These are phyloP conservation scores for Malacosoma neustria DNA, from an alignment of 2,888 invertebrate genomes.

Conservation along the genomic window DNA sequence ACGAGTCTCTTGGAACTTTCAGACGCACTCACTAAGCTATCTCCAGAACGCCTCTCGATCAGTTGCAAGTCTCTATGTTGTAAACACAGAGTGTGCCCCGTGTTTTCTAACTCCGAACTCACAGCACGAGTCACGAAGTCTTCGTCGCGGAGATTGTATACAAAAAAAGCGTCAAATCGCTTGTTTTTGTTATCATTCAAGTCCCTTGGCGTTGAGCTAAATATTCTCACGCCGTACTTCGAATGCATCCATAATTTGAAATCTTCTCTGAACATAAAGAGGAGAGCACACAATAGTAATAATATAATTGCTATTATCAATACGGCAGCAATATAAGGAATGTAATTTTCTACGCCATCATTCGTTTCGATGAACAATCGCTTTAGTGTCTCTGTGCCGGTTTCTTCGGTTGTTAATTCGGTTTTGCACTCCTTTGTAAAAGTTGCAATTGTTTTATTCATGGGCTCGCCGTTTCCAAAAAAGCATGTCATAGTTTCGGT, in stretches of 20 bases:
- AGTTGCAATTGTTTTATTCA: constrained; percentile 66
- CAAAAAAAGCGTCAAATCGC: constrained; percentile 90
- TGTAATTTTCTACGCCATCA: constrained; percentile 81
- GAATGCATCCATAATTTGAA: constrained; percentile 87
- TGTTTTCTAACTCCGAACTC: constrained; percentile 83
- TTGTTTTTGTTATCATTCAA: constrained; percentile 78
- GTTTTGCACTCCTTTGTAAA: constrained; percentile 74
- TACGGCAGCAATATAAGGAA: constrained; percentile 82
- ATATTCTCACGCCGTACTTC: constrained; percentile 83
- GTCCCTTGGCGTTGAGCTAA: constrained; percentile 75
- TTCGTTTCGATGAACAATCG: constrained; percentile 77
- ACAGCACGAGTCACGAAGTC: constrained; percentile 80
- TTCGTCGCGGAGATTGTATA: constrained; percentile 88
- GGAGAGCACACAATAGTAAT: constrained; percentile 79
- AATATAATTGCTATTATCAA: constrained; percentile 81
- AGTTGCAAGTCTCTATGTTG: constrained; percentile 79
- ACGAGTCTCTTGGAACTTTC: constrained; percentile 83
- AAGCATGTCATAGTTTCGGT: constrained; percentile 80
- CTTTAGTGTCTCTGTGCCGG: constrained; percentile 73
- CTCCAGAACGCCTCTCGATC: constrained; percentile 72
- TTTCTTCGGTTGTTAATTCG: constrained; percentile 77
- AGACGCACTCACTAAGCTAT: constrained; percentile 68
- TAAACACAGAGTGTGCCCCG: constrained; percentile 76
- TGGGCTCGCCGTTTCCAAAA: constrained; percentile 67
- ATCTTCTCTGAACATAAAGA: constrained; percentile 84